Evolutionary conservation across 1,140 invertebrate species (phyloP).

Genomic region (Rhynchophorus ferrugineus): DNA sequence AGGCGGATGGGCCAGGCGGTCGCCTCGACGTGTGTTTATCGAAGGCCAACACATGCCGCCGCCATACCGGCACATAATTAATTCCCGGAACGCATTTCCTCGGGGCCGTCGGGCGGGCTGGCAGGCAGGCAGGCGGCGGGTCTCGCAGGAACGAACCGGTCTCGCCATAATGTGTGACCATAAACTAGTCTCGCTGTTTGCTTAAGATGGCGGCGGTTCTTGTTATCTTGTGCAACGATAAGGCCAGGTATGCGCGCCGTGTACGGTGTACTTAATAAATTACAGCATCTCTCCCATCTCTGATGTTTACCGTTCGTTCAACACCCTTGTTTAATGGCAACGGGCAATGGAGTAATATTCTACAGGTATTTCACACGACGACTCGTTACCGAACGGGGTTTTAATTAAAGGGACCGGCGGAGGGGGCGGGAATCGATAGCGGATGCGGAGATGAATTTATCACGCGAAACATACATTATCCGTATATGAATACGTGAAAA

Average conservation of each 20-base stretch:
- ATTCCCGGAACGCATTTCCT: constrained; percentile 32
- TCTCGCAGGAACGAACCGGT: constrained; percentile 10
- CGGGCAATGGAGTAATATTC: constrained; percentile 12
- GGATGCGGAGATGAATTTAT: too few relatives aligned
- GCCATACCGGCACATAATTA: constrained; percentile 19
- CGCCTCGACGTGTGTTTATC: too few relatives aligned
- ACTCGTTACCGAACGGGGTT: background rate
- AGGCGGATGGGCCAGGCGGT: background rate
- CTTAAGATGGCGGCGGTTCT: constrained; percentile 31
- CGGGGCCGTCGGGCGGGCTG: constrained; percentile 10
- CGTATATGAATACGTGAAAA: too few relatives aligned
- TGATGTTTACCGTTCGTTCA: constrained; percentile 26
- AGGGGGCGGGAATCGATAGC: constrained; percentile 1
- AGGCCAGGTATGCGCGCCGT: constrained; percentile 30
- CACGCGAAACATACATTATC: too few relatives aligned
- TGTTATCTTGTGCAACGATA: constrained; percentile 34
- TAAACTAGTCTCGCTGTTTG: constrained; percentile 34
- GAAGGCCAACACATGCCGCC: constrained; percentile 10
- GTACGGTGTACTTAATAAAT: constrained; percentile 34
- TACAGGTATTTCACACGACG: constrained; percentile 20
- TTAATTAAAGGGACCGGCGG: constrained; percentile 6
- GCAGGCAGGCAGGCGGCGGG: too few relatives aligned
- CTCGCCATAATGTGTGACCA: constrained; percentile 29
- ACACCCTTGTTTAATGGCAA: constrained; percentile 22
- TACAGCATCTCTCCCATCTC: constrained; percentile 31